phyloP scores from a whole-genome alignment of 1,140 invertebrate genomes.

The Eufriesea mexicana region DNA sequence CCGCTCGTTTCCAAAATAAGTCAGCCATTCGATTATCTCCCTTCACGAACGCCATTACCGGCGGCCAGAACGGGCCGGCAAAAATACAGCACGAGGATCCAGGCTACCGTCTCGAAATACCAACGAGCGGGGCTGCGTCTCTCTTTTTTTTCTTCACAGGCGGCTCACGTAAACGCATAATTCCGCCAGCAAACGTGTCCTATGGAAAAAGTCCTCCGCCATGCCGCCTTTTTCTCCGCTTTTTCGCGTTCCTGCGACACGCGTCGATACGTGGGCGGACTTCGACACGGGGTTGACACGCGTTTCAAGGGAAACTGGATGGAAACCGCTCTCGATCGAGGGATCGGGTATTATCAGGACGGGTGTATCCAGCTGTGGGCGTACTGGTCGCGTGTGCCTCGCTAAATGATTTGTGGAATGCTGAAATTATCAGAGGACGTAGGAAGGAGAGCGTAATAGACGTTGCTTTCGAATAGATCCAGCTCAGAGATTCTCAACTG shows the following conservation, averaged over 20 bases:
- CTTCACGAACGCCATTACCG: conserved; percentile 41
- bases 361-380: conserved; percentile 29
- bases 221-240: neutral
- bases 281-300: conserved; percentile 47
- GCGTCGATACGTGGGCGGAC: conserved; percentile 41
- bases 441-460: conserved; percentile 33
- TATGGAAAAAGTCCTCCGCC: neutral
- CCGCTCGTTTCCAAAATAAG: conserved; percentile 29
- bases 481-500: conserved; percentile 33
- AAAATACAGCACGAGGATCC: neutral
- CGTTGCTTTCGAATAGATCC: conserved; percentile 40
- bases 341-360: conserved; percentile 38
- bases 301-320: conserved; percentile 48
- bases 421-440: conserved; percentile 48
- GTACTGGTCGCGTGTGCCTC: conserved; percentile 25
- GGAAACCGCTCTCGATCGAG: conserved; percentile 28
- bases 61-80: neutral
- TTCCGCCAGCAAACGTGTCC: neutral
- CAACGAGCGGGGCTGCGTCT: conserved; percentile 1
- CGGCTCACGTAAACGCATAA: conserved; percentile 37
- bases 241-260: conserved; percentile 9
- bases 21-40: conserved; percentile 45
- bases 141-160: neutral
- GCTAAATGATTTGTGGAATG: conserved; percentile 54
- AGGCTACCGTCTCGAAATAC: conserved; percentile 33